Conservation (phyloP, 2,113 vertebrate genomes). For the Alligator mississippiensis region DNA sequence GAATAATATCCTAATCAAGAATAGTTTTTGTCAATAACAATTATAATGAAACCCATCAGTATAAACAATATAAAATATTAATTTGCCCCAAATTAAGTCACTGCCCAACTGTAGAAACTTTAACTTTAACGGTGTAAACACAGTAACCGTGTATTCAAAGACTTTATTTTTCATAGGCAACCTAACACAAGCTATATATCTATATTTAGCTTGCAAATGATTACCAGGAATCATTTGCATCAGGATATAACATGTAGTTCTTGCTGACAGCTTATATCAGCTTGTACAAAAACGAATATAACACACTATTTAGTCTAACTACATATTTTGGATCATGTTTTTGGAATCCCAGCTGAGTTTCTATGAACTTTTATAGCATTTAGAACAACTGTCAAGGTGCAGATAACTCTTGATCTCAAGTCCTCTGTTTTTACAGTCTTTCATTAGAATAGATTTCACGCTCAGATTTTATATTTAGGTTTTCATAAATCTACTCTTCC, state of each 20-base stretch:
- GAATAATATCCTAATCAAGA: background rate
- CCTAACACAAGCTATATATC: background rate
- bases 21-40: background rate
- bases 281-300: background rate
- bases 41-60: background rate
- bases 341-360: conserved; percentile 46
- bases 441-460: conserved; percentile 29
- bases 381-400: conserved; percentile 28
- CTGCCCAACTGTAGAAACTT: background rate
- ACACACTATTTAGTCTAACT: conserved; percentile 17
- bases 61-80: background rate
- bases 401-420: conserved; percentile 39
- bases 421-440: conserved; percentile 41
- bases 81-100: background rate
- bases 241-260: background rate
- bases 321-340: background rate
- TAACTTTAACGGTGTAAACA: background rate
- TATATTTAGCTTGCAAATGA: background rate
- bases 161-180: background rate
- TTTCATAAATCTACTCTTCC: background rate
- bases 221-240: conserved; percentile 20
- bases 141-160: background rate
- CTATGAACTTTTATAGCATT: conserved; percentile 48
- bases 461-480: conserved; percentile 26
- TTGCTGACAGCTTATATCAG: conserved; percentile 12